These are phyloP conservation scores for Panopea generosa DNA, from an alignment of 2,888 invertebrate genomes.

Conservation along the genomic window DNA sequence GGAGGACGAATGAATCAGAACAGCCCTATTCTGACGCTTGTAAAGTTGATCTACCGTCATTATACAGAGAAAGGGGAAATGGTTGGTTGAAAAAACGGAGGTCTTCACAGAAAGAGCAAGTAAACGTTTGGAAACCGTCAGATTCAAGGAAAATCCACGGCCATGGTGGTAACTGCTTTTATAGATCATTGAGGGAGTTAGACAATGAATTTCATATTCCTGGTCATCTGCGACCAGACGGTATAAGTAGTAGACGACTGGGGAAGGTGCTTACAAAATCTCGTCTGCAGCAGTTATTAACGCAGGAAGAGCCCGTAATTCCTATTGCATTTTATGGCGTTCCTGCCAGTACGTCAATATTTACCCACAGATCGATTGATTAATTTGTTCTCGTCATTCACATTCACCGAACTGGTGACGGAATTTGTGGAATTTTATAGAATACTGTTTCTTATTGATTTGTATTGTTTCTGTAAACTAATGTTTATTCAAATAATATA, in stretches of 20 bases:
- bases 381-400: no score
- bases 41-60: conserved; percentile 21
- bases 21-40: neutral
- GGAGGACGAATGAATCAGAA: neutral
- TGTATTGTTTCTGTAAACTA: no score
- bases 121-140: conserved; percentile 29
- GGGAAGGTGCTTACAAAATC: conserved; percentile 27
- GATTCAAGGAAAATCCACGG: conserved; percentile 10
- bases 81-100: conserved; percentile 1
- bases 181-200: conserved; percentile 16
- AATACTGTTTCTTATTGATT: no score
- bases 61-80: neutral
- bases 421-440: no score
- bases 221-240: conserved; percentile 19
- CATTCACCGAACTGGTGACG: no score
- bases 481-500: no score
- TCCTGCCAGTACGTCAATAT: neutral
- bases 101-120: conserved; percentile 13
- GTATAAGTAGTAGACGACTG: conserved; percentile 7
- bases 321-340: conserved; percentile 28
- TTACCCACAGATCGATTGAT: no score
- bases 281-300: conserved; percentile 18
- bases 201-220: conserved; percentile 25
- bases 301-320: conserved; percentile 16
- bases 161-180: neutral